Conservation (phyloP, 2,888 invertebrate genomes). For the Leucoma salicis region DNA sequence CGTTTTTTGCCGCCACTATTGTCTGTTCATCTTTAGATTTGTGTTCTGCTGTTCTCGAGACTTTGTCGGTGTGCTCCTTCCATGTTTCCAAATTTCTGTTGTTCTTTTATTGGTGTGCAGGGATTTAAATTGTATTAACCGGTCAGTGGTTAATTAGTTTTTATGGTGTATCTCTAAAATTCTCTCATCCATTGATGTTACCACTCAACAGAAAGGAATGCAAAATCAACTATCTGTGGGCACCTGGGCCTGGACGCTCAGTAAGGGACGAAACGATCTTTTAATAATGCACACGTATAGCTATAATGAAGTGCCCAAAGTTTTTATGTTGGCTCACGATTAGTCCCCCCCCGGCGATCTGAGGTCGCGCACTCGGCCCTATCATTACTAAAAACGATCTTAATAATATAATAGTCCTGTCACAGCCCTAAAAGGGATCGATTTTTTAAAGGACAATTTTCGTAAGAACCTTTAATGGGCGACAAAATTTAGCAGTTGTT, state of each 20-base stretch:
- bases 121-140: slow-evolving; percentile 44
- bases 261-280: slow-evolving; percentile 32
- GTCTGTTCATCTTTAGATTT: slow-evolving; percentile 63
- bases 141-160: slow-evolving; percentile 54
- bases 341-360: slow-evolving; percentile 69
- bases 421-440: slow-evolving; percentile 69
- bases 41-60: slow-evolving; percentile 47
- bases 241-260: slow-evolving; percentile 16
- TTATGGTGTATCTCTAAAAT: slow-evolving; percentile 33
- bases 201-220: slow-evolving; percentile 60
- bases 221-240: slow-evolving; percentile 49
- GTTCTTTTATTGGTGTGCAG: slow-evolving; percentile 28
- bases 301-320: slow-evolving; percentile 73
- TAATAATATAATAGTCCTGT: slow-evolving; percentile 81
- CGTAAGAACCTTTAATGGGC: slow-evolving; percentile 60
- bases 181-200: slow-evolving; percentile 6
- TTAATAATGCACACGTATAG: slow-evolving; percentile 39
- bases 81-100: slow-evolving; percentile 28
- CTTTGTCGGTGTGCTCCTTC: slow-evolving; percentile 46
- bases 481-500: slow-evolving; percentile 69
- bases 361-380: slow-evolving; percentile 68
- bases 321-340: slow-evolving; percentile 65
- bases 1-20: slow-evolving; percentile 72
- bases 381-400: slow-evolving; percentile 78
- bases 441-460: slow-evolving; percentile 74